Base-by-base conservation (phyloP, 2,113 vertebrate genomes). In the Gallinago paraguaiae region DNA sequence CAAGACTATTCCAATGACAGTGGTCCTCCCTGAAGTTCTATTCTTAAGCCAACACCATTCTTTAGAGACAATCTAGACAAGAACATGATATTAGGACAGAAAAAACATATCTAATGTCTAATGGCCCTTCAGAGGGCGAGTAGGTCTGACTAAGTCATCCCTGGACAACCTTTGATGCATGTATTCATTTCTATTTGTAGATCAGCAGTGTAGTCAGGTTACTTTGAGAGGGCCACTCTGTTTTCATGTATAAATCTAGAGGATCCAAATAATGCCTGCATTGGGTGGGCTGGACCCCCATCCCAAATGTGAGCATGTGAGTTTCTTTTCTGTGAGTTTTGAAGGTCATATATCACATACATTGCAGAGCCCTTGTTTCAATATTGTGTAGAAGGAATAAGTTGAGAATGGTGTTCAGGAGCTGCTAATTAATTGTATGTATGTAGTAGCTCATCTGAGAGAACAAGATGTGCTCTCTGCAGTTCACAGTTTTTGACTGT, bases 1-100 rank as follows among this genome's bases (percentile, higher is more conserved):
- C 7, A 76, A 4, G 7, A 54, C 1, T 2, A 2, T 56, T 93
- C 18, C 1, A 0, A 33, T 46, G 16, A n/a, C 2, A 13, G 0
- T 64, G 35, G 28, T 79, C 30, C 8, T 84, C 14, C 35, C 2
- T 87, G 59, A 82, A 48, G 24, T 37, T 80, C 77, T 82, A 0
- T 31, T 79, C 45, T 80, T 72, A 69, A 59, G 19, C 28, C 19
- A 72, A 11, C 7, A 48, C 35, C 13, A 53, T 27, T 78, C 30
- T 41, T 54, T 2, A 70, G 18, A 48, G 35, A 76, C 23, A 61
- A 56, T 45, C 27, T 18, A n/a, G 35, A 75, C 25, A 64, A 24
- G 7, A 87, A 64, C 0, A 0, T n/a, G 63, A 9, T 57, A 37
- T 54, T 80, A 80, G 22, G 18, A 43, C 17, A 93, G 16, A 94